Percentiles rank a stretch among this genome's conserved stretches.
These are phyloP conservation scores for Thymallus thymallus DNA, from an alignment of 2,113 vertebrate species.

Conservation along the genomic window DNA sequence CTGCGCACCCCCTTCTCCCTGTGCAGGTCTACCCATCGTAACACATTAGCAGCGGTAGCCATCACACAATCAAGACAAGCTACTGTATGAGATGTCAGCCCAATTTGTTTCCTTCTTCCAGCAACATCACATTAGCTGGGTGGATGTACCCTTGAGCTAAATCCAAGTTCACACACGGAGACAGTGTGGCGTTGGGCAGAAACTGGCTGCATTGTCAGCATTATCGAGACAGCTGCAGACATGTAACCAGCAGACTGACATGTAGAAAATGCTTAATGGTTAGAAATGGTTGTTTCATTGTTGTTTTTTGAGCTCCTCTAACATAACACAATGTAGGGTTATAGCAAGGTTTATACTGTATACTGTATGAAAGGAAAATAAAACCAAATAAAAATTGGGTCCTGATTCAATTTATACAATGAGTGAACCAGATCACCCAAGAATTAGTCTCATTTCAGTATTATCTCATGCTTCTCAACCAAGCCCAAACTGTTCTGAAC, in stretches of 20 bases:
- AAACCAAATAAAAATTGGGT: slow-evolving; percentile 9
- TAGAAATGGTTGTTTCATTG: slow-evolving; percentile 42
- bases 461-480: too few relatives aligned
- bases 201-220: slow-evolving; percentile 68
- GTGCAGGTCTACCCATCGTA: slow-evolving; percentile 68
- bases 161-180: slow-evolving; percentile 72
- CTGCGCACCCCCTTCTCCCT: slow-evolving; percentile 30
- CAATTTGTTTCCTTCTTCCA: slow-evolving; percentile 72
- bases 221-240: slow-evolving; percentile 68
- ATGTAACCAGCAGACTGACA: slow-evolving; percentile 64
- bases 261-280: slow-evolving; percentile 49
- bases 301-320: slow-evolving; percentile 21
- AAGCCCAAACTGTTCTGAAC: not conserved
- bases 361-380: not conserved
- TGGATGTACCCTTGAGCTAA: slow-evolving; percentile 74
- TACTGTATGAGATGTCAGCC: slow-evolving; percentile 69
- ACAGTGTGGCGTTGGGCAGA: slow-evolving; percentile 61
- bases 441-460: too few relatives aligned
- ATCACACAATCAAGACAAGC: slow-evolving; percentile 74
- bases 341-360: not conserved
- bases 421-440: too few relatives aligned
- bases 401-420: too few relatives aligned
- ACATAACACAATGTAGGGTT: slow-evolving; percentile 20
- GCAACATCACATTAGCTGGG: slow-evolving; percentile 71
- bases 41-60: slow-evolving; percentile 73